Evolutionary conservation across 1,140 invertebrate species (phyloP), one percentile per base, ranked within the genome.

Genomic region (Neoseiulus cucumeris): DNA sequence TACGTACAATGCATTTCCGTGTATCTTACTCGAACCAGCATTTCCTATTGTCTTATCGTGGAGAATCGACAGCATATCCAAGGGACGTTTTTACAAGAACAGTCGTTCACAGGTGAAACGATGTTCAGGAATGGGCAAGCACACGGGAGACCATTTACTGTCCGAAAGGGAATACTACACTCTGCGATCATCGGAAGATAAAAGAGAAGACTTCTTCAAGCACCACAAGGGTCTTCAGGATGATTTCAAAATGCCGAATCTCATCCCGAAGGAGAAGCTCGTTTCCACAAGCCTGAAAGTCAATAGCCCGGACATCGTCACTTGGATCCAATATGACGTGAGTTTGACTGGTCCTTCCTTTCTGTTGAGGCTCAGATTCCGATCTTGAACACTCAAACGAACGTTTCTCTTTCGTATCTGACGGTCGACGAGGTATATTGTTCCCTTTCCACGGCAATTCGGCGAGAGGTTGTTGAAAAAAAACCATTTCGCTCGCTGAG

Each of bases 231-330:
- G 51, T 33, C 51, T 59, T 14, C 51, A 59, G 33, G 51, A 59
- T 25, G 51, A 59, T 59, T 59, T 59, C 22, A 59, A 59, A 9
- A 59, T 59, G 51, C 51, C 51, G 22, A 59, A 59, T 59, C 33
- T 59, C 22, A 59, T 59, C 33, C 51, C 51, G 25, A 59, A 59
- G 33, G 51, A 59, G 51, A 59, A 59, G 51, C 51, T 59, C 51
- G 33, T 59, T 29, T 59, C 51, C 14, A 59, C 51, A 2, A 59
- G 33, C 9, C 22, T 59, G 14, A 59, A 59, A 25, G 22, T 59
- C 14, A 59, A 59, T 33, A 59, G 51, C 22, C 25, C 51, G 25
- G 51, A 59, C 14, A 33, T 59, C 14, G 33, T 59, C 51, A 59
- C 51, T 29, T 59, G 51, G 51, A 59, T 33, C 25, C 51, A 59